Base-by-base conservation (phyloP, 1,140 invertebrate species). In the Pomacea maculata region DNA sequence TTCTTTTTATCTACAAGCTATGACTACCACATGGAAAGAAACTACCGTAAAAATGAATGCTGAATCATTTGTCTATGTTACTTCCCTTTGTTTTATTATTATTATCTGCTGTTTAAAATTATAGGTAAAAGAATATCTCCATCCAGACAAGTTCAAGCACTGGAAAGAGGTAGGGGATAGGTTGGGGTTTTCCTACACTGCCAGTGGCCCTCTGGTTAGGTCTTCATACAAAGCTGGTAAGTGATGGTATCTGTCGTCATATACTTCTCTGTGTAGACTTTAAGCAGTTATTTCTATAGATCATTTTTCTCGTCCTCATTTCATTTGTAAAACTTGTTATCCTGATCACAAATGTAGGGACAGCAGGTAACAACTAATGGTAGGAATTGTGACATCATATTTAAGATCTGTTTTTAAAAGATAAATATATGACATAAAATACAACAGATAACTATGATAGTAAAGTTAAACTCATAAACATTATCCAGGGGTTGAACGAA, bases 161-260 rank as follows among this genome's bases (percentile, higher is more conserved):
- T 99, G 97, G 98, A 95, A 98, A 92, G 92, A 94, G 55, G 89
- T 95, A 9, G 98, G 98, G 0, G 93, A 95, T 80, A 92, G 96
- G 88, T 89, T 99, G 83, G 98, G 98, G 52, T 99, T 99, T 92
- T 92, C 97, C 0, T 99, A 99, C 91, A 97, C 97, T 5, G 98
- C 98, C 17, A 98, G 97, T 93, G 99, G 98, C 19, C 98, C 99
- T 1, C 93, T 99, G 21, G 98, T 99, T 0, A 92, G 99, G 54
- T 99, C 97, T 79, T 99, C 98, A 0, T 99, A 99, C 88, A 97
- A 97, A 92, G 98, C 98, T 78, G 98, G 98, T 83, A 70, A 76
- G 74, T n/a, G 61, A n/a, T 29, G 34, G 57, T 72, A 45, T 15
- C 25, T 52, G 15, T 29, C 19, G 0, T 25, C 25, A 64, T 21